phyloP scores from a whole-genome alignment of 2,113 vertebrate species.

The Rhynchomys soricoides region DNA sequence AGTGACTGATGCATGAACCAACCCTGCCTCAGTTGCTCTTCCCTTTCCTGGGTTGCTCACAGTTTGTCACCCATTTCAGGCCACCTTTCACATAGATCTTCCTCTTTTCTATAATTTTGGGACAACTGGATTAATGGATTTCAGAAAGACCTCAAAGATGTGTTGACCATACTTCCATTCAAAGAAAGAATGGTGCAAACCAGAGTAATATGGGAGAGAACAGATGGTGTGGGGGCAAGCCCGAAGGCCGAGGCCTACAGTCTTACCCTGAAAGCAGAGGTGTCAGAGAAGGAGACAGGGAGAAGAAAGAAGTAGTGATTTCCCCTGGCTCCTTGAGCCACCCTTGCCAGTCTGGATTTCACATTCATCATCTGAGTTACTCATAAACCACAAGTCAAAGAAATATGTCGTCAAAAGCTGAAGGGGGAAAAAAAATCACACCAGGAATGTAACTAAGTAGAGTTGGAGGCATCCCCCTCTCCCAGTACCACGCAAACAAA shows the following conservation, averaged over 20 bases:
- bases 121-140: background rate
- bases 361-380: background rate
- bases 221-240: background rate
- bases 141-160: background rate
- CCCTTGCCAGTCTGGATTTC: background rate
- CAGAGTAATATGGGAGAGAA: background rate
- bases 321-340: background rate
- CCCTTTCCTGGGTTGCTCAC: background rate
- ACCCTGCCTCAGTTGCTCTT: background rate
- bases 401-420: background rate
- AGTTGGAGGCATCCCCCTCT: background rate
- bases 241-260: background rate
- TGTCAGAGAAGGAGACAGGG: background rate
- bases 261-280: background rate
- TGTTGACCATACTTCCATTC: background rate
- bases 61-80: background rate
- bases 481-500: background rate
- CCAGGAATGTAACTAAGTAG: background rate
- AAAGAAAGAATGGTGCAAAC: background rate
- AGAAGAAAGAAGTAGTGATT: background rate
- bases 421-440: background rate
- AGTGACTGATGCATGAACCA: background rate
- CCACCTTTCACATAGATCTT: background rate
- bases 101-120: background rate
- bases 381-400: background rate